Percentiles rank a stretch among this genome's conserved stretches.
These are phyloP conservation scores for Pseudomugil gertrudae DNA, from an alignment of 2,797 vertebrate genomes.

Conservation along the genomic window DNA sequence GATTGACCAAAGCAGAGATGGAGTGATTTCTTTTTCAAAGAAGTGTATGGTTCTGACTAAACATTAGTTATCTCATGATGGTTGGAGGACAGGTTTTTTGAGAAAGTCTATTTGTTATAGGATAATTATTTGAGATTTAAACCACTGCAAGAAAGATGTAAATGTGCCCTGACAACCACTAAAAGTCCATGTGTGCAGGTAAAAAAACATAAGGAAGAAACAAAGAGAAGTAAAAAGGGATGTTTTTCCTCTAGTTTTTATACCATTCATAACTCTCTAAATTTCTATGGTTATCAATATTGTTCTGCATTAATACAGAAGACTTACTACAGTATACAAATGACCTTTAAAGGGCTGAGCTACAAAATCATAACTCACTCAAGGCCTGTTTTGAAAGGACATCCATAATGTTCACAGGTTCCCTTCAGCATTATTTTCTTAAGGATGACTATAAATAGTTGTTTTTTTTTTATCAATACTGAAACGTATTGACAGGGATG, in stretches of 20 bases:
- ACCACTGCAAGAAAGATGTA: neutral
- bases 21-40: slow-evolving; percentile 38
- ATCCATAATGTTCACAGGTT: neutral
- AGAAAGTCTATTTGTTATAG: neutral
- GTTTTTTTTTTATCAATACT: neutral
- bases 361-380: neutral
- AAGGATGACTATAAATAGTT: neutral
- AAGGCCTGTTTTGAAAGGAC: neutral
- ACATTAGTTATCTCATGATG: slow-evolving; percentile 10
- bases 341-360: neutral
- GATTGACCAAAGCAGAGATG: slow-evolving; percentile 63
- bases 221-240: neutral
- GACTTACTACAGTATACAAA: neutral
- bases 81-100: neutral
- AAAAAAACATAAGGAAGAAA: neutral
- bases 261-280: neutral
- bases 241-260: neutral
- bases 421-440: neutral
- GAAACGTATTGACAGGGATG: neutral
- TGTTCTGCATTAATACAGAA: neutral
- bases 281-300: neutral
- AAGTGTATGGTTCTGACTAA: slow-evolving; percentile 46
- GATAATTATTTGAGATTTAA: neutral
- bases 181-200: neutral
- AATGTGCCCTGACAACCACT: neutral